Conservation (phyloP, 2,113 vertebrate genomes). For the Trematomus loennbergii region DNA sequence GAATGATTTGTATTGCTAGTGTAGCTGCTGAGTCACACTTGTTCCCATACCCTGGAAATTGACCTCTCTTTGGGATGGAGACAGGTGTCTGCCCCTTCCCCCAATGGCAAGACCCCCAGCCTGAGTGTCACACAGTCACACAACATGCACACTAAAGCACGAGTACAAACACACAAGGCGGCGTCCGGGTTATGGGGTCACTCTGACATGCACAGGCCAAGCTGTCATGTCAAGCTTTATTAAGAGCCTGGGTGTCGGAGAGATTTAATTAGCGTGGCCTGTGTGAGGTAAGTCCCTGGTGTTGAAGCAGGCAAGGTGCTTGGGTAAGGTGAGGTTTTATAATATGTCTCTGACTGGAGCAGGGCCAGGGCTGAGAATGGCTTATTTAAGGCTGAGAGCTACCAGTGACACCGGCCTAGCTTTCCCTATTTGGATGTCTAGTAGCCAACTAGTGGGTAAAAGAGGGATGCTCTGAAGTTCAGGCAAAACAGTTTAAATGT, state of each 20-base stretch:
- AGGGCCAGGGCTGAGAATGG: conserved; percentile 18
- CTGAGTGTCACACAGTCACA: conserved; percentile 28
- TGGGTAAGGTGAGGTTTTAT: conserved; percentile 52
- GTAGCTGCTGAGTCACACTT: conserved; percentile 60
- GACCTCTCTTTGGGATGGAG: conserved; percentile 70
- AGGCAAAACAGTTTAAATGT: conserved; percentile 8
- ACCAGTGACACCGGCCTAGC: conserved; percentile 36
- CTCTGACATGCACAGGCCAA: conserved; percentile 63
- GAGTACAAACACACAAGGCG: conserved; percentile 51
- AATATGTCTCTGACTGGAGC: conserved; percentile 53
- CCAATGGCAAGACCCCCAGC: conserved; percentile 43
- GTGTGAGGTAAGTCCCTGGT: conserved; percentile 48
- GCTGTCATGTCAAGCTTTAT: conserved; percentile 75
- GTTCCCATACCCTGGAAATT: conserved; percentile 74
- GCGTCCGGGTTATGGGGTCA: conserved; percentile 71
- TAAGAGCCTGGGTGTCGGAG: conserved; percentile 67
- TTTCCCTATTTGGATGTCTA: conserved; percentile 27
- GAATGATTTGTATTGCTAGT: conserved; percentile 62
- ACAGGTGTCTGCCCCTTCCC: conserved; percentile 77
- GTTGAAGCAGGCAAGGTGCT: conserved; percentile 31
- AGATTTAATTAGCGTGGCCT: conserved; percentile 78
- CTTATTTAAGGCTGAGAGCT: conserved; percentile 39
- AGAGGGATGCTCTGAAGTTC: conserved; percentile 2
- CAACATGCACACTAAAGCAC: conserved; percentile 34
- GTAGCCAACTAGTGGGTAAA: background rate